These are phyloP conservation scores for Petromus typicus DNA, from an alignment of 2,113 vertebrate genomes.

Conservation along the genomic window DNA sequence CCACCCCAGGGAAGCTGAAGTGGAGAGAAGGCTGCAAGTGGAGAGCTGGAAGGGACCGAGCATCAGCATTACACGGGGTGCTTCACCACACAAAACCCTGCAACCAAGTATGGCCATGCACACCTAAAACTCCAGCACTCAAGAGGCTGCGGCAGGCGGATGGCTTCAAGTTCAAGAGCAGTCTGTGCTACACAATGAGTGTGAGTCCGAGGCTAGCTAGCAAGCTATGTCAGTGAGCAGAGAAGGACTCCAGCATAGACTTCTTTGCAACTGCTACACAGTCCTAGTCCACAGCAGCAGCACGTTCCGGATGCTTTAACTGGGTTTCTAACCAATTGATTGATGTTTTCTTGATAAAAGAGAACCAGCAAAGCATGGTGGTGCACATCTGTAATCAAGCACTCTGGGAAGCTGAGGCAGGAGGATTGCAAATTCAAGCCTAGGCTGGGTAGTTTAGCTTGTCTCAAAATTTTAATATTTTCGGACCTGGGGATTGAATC, in stretches of 20 bases:
- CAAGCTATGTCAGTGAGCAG: not conserved
- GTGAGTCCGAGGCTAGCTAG: not conserved
- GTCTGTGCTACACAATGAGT: too few species aligned
- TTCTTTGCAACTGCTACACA: not conserved
- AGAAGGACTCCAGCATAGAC: not conserved
- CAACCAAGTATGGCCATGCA: too few species aligned
- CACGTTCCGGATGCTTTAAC: not conserved
- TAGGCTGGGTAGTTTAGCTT: not conserved
- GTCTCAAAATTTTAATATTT: not conserved
- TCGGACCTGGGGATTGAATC: not conserved
- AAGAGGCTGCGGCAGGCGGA: too few species aligned
- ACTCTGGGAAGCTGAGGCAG: not conserved
- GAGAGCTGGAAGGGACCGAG: too few species aligned
- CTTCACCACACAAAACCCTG: too few species aligned
- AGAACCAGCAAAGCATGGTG: not conserved
- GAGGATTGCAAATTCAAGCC: not conserved
- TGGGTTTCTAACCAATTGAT: not conserved
- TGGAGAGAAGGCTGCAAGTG: too few species aligned
- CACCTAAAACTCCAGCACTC: too few species aligned
- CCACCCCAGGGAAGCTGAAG: not conserved
- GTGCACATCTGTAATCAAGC: not conserved
- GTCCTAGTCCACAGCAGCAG: not conserved
- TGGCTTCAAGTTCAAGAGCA: too few species aligned
- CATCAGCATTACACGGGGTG: too few species aligned
- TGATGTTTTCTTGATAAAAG: not conserved